Base-by-base conservation (phyloP, 2,888 invertebrate species). In the Zygogramma bicolorata region DNA sequence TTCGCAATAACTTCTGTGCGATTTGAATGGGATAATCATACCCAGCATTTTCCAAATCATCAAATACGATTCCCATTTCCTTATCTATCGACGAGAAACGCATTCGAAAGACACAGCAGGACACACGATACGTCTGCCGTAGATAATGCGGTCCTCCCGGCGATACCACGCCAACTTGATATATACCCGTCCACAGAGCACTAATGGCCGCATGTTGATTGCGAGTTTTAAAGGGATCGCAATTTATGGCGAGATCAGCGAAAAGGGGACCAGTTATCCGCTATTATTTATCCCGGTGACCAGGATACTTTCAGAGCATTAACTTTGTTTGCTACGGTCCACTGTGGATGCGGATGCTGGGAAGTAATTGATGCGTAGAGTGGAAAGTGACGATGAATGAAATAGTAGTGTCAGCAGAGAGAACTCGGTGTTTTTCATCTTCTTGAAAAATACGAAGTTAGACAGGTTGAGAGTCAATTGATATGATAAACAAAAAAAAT, bases 181-280 rank as follows among this genome's bases (percentile, higher is more conserved):
- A 84, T 85, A 85, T 85, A 81, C 79, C 81, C 83, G 84, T 84
- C 83, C 84, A 80, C 81, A 79, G 82, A 82, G 81, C 85, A 82
- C 84, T 85, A 85, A 85, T 85, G 85, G 85, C 83, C 84, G 84
- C 84, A 85, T 85, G 85, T 85, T 85, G 85, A 85, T 85, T 85
- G 85, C 85, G 82, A 83, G 84, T 85, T 85, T 85, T 85, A 85
- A 85, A 84, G 84, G 85, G 84, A 83, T 79, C 80, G 71, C 75
- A 81, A 85, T 85, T 85, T 85, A 85, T 84, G 81, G 81, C 82
- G 78, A 81, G 84, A 84, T 84, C 84, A 81, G 82, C 80, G 82
- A 80, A 76, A 82, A 80, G 81, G 79, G 79, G 68, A 70, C 27
- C 71, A 59, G 61, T 72, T 74, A 74, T 74, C 76, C 73, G 76